Evolutionary conservation across 2,888 invertebrate genomes (phyloP).

Genomic region (Lithophane ornitopus): DNA sequence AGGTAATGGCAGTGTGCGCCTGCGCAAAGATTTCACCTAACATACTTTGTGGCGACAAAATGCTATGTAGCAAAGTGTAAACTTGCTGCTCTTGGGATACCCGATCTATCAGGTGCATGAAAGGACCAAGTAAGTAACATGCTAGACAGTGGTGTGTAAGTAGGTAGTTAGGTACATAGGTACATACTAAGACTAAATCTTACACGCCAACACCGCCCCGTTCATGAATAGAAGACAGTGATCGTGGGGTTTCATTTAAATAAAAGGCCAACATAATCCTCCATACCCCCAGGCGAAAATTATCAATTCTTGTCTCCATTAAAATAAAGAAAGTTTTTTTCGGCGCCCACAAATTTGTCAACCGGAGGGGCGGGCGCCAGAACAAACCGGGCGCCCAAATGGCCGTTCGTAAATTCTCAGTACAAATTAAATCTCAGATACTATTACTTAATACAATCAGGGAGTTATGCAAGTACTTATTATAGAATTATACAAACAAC

Average conservation of each 20-base stretch:
- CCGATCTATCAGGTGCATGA: not conserved
- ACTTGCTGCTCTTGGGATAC: not conserved
- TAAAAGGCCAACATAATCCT: not conserved
- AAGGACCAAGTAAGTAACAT: not conserved
- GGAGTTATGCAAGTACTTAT: conserved; percentile 25
- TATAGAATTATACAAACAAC: conserved; percentile 29
- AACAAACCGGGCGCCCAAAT: not conserved
- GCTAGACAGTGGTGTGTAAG: not conserved
- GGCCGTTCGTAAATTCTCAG: not conserved
- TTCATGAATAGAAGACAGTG: not conserved
- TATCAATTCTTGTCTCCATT: not conserved
- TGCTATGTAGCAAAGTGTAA: not conserved
- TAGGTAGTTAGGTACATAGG: not conserved
- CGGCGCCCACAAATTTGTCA: not conserved
- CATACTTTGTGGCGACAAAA: not conserved
- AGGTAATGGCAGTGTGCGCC: not conserved
- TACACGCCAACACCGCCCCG: not conserved
- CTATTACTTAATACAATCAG: not conserved
- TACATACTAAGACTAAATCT: not conserved
- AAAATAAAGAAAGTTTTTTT: not conserved
- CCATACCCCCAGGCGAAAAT: too few species aligned
- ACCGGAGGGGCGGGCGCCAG: not conserved
- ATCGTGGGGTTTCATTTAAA: not conserved
- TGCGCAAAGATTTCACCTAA: not conserved
- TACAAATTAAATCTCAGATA: conserved; percentile 7